Percentiles rank a stretch among this genome's conserved stretches.
Evolutionary conservation across 1,140 invertebrate species (phyloP).

Genomic region (Euura saliciscinereae): DNA sequence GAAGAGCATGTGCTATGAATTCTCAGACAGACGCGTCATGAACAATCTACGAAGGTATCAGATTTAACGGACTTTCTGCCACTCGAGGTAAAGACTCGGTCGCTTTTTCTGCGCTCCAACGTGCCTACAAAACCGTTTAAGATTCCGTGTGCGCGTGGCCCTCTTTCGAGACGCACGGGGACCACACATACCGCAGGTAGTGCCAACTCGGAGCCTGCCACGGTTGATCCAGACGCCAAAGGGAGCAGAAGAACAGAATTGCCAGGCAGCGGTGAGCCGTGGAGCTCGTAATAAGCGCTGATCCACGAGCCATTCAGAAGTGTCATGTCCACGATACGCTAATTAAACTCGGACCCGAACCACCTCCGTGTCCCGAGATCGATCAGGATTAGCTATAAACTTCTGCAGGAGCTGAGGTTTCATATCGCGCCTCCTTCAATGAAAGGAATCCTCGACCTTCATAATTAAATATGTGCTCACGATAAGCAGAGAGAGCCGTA

Average conservation of each 20-base stretch:
- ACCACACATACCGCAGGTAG: neutral
- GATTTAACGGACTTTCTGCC: neutral
- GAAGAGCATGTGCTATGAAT: too few relatives aligned
- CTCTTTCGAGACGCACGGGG: neutral
- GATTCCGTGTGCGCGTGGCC: neutral
- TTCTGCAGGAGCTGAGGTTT: neutral
- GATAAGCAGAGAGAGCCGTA: too few relatives aligned
- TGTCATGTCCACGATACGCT: conserved; percentile 6
- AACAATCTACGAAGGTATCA: neutral
- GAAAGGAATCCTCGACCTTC: too few relatives aligned
- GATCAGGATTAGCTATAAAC: neutral
- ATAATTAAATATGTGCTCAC: too few relatives aligned
- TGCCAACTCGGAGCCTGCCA: neutral
- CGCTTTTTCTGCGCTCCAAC: neutral
- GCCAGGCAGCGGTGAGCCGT: neutral
- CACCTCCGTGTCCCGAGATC: neutral
- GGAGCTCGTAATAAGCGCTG: neutral
- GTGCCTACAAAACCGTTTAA: neutral
- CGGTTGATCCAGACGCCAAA: neutral
- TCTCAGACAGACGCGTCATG: neutral
- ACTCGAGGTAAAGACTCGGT: neutral
- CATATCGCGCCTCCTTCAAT: too few relatives aligned
- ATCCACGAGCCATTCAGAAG: neutral
- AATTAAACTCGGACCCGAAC: neutral
- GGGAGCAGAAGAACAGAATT: neutral